phyloP scores from a whole-genome alignment of 2,113 vertebrate species.

The Xenopus laevis region DNA sequence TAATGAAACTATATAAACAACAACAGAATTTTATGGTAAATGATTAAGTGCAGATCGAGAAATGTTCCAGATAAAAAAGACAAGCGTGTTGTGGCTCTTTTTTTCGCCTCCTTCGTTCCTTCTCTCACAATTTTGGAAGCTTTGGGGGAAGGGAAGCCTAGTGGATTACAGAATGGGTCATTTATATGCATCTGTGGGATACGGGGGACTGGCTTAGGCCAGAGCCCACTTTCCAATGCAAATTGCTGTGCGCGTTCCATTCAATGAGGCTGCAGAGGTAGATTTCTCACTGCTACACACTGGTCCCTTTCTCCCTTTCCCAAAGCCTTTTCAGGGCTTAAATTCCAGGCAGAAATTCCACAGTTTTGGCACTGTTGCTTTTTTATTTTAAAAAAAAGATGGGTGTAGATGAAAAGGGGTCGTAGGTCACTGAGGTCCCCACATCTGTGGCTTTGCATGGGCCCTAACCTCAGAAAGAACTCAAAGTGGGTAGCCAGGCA shows the following conservation, averaged over 20 bases:
- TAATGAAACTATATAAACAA: too few species aligned
- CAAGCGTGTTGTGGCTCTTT: too few species aligned
- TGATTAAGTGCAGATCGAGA: too few species aligned
- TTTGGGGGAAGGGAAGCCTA: neutral
- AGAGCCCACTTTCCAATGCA: constrained; percentile 38
- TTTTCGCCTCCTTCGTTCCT: too few species aligned
- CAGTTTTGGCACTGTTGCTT: constrained; percentile 33
- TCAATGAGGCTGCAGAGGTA: constrained; percentile 10
- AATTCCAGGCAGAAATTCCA: constrained; percentile 36
- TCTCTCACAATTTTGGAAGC: neutral
- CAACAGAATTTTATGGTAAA: too few species aligned
- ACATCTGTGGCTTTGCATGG: constrained; percentile 73
- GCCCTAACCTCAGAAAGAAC: constrained; percentile 64
- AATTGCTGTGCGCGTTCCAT: constrained; percentile 13
- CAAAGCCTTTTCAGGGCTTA: constrained; percentile 15
- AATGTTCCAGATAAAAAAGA: too few species aligned
- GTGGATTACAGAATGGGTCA: neutral
- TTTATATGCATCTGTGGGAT: neutral
- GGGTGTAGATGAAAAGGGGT: constrained; percentile 46
- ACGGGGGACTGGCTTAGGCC: neutral
- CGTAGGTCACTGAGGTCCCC: constrained; percentile 65
- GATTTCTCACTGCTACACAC: neutral
- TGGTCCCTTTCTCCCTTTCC: neutral
- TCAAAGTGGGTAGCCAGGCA: constrained; percentile 76
- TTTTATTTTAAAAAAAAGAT: constrained; percentile 1